Base-by-base conservation (phyloP, 2,113 vertebrate genomes). In the Motacilla tschutschensis region DNA sequence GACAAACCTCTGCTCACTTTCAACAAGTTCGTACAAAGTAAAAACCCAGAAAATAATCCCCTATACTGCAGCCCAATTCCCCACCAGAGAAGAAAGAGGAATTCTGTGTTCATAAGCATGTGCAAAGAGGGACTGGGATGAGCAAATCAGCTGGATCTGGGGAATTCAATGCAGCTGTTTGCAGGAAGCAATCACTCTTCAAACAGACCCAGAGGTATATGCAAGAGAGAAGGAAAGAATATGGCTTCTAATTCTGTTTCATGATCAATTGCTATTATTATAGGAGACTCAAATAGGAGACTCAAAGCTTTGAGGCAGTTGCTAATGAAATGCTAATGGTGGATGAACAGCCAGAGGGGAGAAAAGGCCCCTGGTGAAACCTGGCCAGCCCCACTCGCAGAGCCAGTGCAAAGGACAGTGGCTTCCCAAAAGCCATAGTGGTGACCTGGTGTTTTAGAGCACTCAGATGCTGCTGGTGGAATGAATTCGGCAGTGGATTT, bases 401-500 rank as follows among this genome's bases (percentile, higher is more conserved):
- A 75, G 58, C 69, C 35, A 53, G 57, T 20, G 60, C 57, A 63
- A 85, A 74, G 22, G 14, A 54, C 60, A 24, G 46, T 10, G n/a
- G 79, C 73, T 85, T 80, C 69, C 57, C 65, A 57, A 83, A 81
- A 83, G 79, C 76, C 10, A 1, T 3, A 38, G 64, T 9, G 72
- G 79, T 59, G 69, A 83, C 73, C 72, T 46, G 65, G 50, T 75
- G 74, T 75, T 79, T 78, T 18, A 83, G 67, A 85, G 80, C 71
- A 71, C 90, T 62, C 74, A 13, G 77, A 85, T 67, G 63, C 77
- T 91, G 83, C 74, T 88, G 88, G 83, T 69, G 50, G 85, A 87
- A 93, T 83, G 83, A 89, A 85, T 64, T 81, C 0, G 3, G 90
- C 85, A 89, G 86, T 53, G 64, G 58, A 41, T 76, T 66, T 72